Evolutionary conservation across 1,140 invertebrate species (phyloP), one percentile per base, ranked within the genome.

Genomic region (Brachystomella parvula): DNA sequence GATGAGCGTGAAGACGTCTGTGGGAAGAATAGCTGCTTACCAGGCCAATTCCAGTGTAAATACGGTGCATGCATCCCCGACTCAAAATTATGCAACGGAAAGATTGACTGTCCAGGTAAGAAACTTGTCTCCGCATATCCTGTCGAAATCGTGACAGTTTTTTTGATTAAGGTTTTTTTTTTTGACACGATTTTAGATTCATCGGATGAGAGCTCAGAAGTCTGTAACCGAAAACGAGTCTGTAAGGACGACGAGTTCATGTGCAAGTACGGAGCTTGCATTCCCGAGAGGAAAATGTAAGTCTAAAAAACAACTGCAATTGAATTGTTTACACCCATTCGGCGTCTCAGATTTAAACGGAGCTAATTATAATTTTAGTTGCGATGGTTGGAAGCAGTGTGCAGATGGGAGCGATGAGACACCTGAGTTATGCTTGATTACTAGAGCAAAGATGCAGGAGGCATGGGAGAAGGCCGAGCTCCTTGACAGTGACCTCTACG

Each of bases 261-360:
- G 24, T 72, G 71, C 30, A 64, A 65, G 61, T 72, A 72, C 47
- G 71, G 71, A 56, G 71, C 60, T 19, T 72, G 71, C 32, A 66
- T 72, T 21, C 53, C 64, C 15, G 28, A 30, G 1, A 57, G 47
- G 3, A 61, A 66, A 62, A 71, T 71, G 65, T 67, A 64, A 66
- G 1, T 9, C 9, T 3, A 30, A 39, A 21, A 59, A 21, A 26
- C 9, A n/a, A n/a, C n/a, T n/a, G n/a, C n/a, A n/a, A n/a, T n/a
- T 44, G 39, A 44, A 12, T 44, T 44, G 9, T 44, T 44, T 44
- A 44, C 26, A 17, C 33, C 30, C 47, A 3, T 64, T 15, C 30
- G 3, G 3, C 3, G 9, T 63, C 12, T 9, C 30, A 64, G 63
- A 64, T 17, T 21, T 33, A 31, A 62, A 64, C 19, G 12, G 12